Conservation (phyloP, 1,140 invertebrate species). For the Mamestra configurata region DNA sequence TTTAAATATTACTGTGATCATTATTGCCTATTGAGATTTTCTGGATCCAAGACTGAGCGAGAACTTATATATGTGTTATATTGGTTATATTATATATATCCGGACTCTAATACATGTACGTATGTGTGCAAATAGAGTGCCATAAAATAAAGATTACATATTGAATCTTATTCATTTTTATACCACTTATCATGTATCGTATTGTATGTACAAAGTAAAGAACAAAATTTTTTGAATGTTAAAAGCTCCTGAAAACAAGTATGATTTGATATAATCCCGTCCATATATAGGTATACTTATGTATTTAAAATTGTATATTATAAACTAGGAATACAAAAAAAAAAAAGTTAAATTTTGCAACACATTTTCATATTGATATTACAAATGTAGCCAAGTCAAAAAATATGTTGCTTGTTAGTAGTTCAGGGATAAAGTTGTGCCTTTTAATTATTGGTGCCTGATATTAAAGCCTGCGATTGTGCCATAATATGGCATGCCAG, state of each 20-base stretch:
- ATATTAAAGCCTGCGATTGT: constrained; percentile 62
- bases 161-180: constrained; percentile 53
- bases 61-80: constrained; percentile 65
- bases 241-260: constrained; percentile 19
- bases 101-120: constrained; percentile 65
- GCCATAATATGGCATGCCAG: constrained; percentile 74
- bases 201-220: constrained; percentile 49
- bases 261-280: constrained; percentile 41
- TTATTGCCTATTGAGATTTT: constrained; percentile 84
- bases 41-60: constrained; percentile 83
- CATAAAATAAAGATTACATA: constrained; percentile 66
- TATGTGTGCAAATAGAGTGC: constrained; percentile 78
- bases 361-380: constrained; percentile 55
- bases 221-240: constrained; percentile 47
- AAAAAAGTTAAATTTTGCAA: not conserved
- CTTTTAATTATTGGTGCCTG: constrained; percentile 78
- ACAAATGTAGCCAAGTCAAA: constrained; percentile 60
- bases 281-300: constrained; percentile 39
- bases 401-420: constrained; percentile 19
- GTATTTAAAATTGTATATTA: constrained; percentile 33
- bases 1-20: constrained; percentile 73
- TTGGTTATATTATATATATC: constrained; percentile 61
- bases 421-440: constrained; percentile 66
- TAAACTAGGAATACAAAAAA: not conserved
- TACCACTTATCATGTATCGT: constrained; percentile 46